Evolutionary conservation across 2,113 vertebrate species (phyloP).

Genomic region (Planiliza haematocheilus): DNA sequence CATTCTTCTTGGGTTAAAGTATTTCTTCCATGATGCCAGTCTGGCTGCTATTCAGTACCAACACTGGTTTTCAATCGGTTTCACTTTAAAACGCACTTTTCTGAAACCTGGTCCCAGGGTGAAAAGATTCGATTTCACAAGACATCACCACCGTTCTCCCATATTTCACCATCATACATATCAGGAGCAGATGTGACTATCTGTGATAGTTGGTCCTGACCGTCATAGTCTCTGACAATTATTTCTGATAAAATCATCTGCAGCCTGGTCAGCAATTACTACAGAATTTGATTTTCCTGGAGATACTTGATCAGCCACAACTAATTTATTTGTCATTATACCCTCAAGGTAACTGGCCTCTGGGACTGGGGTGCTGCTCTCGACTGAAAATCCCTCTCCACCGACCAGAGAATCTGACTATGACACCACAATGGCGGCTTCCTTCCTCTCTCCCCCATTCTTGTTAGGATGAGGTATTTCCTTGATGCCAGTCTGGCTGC

Average conservation of each 20-base stretch:
- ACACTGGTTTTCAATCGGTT: too few relatives aligned
- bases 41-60: too few relatives aligned
- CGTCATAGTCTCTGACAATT: not conserved
- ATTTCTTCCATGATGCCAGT: too few relatives aligned
- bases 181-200: slow-evolving; percentile 11
- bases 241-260: slow-evolving; percentile 4
- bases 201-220: not conserved
- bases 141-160: too few relatives aligned
- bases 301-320: not conserved
- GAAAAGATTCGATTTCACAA: too few relatives aligned
- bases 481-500: too few relatives aligned
- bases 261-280: not conserved
- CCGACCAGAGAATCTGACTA: not conserved
- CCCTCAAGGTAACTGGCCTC: not conserved
- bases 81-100: too few relatives aligned
- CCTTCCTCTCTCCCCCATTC: not conserved
- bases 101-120: too few relatives aligned
- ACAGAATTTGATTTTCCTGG: not conserved
- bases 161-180: too few relatives aligned
- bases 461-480: too few relatives aligned
- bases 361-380: not conserved
- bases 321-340: not conserved
- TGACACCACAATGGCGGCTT: not conserved
- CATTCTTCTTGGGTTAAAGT: too few relatives aligned
- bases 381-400: slow-evolving; percentile 3